These are phyloP conservation scores for Agrilus mali DNA, from an alignment of 2,888 invertebrate species.

Conservation along the genomic window DNA sequence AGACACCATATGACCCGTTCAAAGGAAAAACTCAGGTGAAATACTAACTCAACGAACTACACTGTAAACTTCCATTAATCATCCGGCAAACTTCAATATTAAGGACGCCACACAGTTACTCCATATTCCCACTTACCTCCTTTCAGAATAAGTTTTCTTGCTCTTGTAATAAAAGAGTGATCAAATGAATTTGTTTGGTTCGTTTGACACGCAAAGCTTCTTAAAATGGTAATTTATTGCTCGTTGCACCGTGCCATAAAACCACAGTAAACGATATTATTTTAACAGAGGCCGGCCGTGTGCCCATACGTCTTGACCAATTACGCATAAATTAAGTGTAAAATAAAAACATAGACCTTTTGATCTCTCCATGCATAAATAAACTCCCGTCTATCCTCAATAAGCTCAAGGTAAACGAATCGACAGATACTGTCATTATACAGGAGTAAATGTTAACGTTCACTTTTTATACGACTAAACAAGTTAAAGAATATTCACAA, in stretches of 20 bases:
- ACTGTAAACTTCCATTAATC: too few relatives aligned
- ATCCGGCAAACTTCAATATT: too few relatives aligned
- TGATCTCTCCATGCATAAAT: constrained; percentile 29
- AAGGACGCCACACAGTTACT: too few relatives aligned
- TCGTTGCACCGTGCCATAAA: constrained; percentile 16
- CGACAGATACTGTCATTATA: not conserved
- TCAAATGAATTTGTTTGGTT: not conserved
- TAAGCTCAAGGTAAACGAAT: constrained; percentile 27
- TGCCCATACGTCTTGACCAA: constrained; percentile 23
- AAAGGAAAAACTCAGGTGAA: too few relatives aligned
- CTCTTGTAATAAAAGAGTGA: too few relatives aligned
- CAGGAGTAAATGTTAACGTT: constrained; percentile 8
- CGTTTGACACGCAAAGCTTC: too few relatives aligned
- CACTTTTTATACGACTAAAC: constrained; percentile 19
- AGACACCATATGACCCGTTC: too few relatives aligned
- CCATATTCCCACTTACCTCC: too few relatives aligned
- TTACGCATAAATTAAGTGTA: constrained; percentile 29
- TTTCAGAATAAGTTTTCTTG: too few relatives aligned
- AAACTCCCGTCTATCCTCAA: constrained; percentile 27
- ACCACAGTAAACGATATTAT: constrained; percentile 27
- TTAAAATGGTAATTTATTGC: constrained; percentile 7
- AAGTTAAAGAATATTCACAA: too few relatives aligned
- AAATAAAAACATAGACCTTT: constrained; percentile 30
- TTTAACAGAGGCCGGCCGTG: constrained; percentile 25
- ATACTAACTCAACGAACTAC: too few relatives aligned